Evolutionary conservation across 2,888 invertebrate genomes (phyloP).

Genomic region (Priocnemis perturbator): DNA sequence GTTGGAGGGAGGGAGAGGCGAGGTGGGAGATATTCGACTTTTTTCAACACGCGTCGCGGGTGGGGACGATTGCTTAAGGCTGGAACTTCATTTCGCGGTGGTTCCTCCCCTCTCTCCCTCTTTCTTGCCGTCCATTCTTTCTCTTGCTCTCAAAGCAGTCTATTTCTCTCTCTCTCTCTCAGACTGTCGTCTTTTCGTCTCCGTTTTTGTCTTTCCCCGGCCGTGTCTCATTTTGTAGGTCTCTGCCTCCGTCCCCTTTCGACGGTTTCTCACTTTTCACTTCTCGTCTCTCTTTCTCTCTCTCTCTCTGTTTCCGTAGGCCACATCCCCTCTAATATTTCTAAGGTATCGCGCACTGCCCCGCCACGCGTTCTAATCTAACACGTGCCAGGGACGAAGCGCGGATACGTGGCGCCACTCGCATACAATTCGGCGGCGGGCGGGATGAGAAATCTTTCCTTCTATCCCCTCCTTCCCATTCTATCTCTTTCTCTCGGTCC

Average conservation of each 20-base stretch:
- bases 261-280: constrained; percentile 77
- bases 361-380: constrained; percentile 52
- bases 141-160: not conserved
- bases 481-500: constrained; percentile 17
- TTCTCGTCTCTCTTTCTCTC: constrained; percentile 76
- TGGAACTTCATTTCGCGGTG: constrained; percentile 66
- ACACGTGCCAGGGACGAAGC: constrained; percentile 63
- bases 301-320: constrained; percentile 67
- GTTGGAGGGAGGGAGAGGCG: constrained; percentile 32
- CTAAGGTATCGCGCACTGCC: constrained; percentile 50
- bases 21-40: constrained; percentile 47
- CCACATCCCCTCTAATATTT: constrained; percentile 66
- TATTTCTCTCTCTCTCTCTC: no score
- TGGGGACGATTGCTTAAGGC: constrained; percentile 67
- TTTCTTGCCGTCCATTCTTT: constrained; percentile 20
- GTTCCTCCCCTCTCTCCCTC: constrained; percentile 7
- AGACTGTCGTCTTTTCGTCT: not conserved
- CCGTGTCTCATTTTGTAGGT: constrained; percentile 76
- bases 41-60: constrained; percentile 27
- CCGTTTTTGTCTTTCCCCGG: constrained; percentile 74
- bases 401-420: constrained; percentile 43
- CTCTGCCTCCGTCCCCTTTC: constrained; percentile 72
- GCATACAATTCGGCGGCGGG: not conserved
- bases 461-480: constrained; percentile 2
- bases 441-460: not conserved